Conservation (phyloP, 2,113 vertebrate genomes). For the Neolamprologus sp. region DNA sequence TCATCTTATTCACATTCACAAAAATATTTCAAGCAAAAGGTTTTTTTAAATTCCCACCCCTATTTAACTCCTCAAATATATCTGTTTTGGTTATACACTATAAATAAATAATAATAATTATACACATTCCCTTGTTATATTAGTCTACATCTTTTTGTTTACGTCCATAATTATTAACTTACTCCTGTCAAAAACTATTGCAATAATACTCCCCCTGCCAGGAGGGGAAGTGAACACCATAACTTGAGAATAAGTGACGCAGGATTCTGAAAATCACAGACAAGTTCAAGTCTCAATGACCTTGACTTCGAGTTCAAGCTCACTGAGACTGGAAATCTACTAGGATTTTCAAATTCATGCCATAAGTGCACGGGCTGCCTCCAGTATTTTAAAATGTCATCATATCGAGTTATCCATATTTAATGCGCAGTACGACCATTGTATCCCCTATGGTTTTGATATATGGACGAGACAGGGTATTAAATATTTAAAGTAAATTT, state of each 20-base stretch:
- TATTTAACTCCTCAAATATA: not conserved
- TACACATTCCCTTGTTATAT: not conserved
- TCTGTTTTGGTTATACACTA: not conserved
- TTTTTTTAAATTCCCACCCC: not conserved
- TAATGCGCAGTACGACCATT: not conserved
- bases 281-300: not conserved
- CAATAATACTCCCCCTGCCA: not conserved
- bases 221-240: not conserved
- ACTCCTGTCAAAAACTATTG: not conserved
- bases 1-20: not conserved
- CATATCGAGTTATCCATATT: not conserved
- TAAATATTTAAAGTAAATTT: not conserved
- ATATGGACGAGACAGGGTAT: not conserved
- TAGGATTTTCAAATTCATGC: not conserved
- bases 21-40: not conserved
- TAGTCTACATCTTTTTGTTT: not conserved
- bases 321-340: not conserved
- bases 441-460: not conserved
- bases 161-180: not conserved
- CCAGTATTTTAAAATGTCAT: not conserved
- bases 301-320: not conserved
- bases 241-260: not conserved
- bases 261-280: not conserved
- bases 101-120: not conserved
- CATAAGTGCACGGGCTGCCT: rapidly evolving